A percentile compares a stretch with the other conserved stretches of the same genome.
phyloP scores from a whole-genome alignment of 2,113 vertebrate species.

The Cyprinodon brontotheroides region DNA sequence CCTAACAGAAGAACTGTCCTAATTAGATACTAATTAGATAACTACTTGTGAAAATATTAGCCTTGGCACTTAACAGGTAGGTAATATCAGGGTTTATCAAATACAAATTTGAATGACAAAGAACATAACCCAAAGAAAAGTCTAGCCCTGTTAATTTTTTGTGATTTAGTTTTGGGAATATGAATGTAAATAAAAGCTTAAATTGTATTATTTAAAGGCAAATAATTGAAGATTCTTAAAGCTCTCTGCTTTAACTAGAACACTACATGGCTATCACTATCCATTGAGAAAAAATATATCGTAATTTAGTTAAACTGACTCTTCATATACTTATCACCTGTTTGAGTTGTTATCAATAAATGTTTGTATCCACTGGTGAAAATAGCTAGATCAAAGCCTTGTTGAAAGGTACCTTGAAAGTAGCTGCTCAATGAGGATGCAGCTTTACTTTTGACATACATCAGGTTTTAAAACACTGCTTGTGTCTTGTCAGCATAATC shows the following conservation, averaged over 20 bases:
- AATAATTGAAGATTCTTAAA: not conserved
- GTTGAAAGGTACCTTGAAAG: conserved; percentile 47
- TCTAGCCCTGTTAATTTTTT: not conserved
- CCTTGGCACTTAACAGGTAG: too few species aligned
- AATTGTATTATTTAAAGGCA: not conserved
- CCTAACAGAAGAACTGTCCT: too few species aligned
- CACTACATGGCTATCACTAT: not conserved
- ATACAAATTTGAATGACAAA: not conserved
- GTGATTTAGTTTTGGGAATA: too few species aligned
- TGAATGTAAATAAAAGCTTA: not conserved
- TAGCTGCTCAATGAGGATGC: conserved; percentile 37
- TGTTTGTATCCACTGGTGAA: conserved; percentile 1
- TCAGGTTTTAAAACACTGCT: conserved; percentile 40
- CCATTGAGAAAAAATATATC: not conserved
- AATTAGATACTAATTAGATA: too few species aligned
- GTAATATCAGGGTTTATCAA: too few species aligned
- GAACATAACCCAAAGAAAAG: not conserved
- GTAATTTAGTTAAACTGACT: conserved; percentile 9
- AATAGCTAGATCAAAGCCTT: conserved; percentile 11
- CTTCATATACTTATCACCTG: conserved; percentile 6
- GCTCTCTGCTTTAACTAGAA: not conserved
- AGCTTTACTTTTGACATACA: conserved; percentile 39
- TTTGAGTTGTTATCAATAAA: not conserved
- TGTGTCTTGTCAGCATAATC: conserved; percentile 49
- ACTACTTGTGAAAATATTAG: too few species aligned